These are phyloP conservation scores for Orcinus orca DNA, from an alignment of 2,113 vertebrate species.

Conservation along the genomic window DNA sequence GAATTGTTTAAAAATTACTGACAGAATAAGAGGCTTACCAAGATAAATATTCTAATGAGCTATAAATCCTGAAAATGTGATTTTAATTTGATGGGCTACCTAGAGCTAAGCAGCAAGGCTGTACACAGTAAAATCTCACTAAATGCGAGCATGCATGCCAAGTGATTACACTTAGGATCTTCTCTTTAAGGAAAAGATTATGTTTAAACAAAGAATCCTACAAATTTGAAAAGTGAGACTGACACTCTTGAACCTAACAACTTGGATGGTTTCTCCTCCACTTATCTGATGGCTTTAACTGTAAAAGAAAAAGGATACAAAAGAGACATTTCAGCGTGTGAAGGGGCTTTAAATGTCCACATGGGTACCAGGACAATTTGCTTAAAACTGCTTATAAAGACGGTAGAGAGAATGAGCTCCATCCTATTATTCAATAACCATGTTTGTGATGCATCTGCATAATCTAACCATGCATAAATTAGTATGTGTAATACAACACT, in stretches of 20 bases:
- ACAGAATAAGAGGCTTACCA: conserved; percentile 55
- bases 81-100: conserved; percentile 70
- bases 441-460: conserved; percentile 91
- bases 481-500: conserved; percentile 98
- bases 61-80: conserved; percentile 72
- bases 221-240: not conserved
- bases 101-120: conserved; percentile 46
- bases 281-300: conserved; percentile 23
- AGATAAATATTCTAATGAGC: conserved; percentile 72
- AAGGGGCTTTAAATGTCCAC: conserved; percentile 71
- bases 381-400: conserved; percentile 81
- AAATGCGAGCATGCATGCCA: not conserved
- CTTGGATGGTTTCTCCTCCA: not conserved
- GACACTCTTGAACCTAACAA: conserved; percentile 13
- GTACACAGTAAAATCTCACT: not conserved
- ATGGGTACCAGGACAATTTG: conserved; percentile 75
- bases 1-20: conserved; percentile 66
- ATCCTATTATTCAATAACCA: conserved; percentile 93
- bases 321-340: conserved; percentile 51
- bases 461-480: conserved; percentile 99
- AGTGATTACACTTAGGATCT: not conserved
- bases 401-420: conserved; percentile 78
- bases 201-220: conserved; percentile 64
- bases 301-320: conserved; percentile 29
- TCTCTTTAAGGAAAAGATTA: conserved; percentile 40